phyloP scores from a whole-genome alignment of 2,797 vertebrate genomes.

The Tarsius wallacei region DNA sequence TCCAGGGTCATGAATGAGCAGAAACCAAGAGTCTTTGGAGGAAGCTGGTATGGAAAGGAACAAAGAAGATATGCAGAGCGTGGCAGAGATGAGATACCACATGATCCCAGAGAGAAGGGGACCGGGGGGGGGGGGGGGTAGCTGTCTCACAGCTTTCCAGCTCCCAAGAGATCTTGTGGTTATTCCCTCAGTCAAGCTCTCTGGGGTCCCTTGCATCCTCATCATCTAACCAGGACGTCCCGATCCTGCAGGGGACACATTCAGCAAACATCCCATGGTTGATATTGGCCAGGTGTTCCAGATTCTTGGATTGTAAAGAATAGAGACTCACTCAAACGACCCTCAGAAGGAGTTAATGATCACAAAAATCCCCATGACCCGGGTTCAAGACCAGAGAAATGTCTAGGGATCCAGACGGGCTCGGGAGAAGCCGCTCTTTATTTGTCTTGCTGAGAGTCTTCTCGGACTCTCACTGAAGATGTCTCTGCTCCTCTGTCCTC shows the following conservation, averaged over 20 bases:
- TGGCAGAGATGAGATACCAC: neutral
- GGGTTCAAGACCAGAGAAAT: neutral
- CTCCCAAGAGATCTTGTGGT: neutral
- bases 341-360: neutral
- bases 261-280: neutral
- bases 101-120: neutral
- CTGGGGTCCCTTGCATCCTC: neutral
- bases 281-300: neutral
- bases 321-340: neutral
- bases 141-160: neutral
- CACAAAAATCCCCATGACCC: neutral
- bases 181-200: neutral
- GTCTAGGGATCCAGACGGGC: neutral
- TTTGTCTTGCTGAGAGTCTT: neutral
- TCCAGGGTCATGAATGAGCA: neutral
- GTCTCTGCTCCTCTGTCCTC: neutral
- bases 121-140: neutral
- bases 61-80: neutral
- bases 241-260: neutral
- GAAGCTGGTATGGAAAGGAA: neutral
- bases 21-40: neutral
- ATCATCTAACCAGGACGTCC: neutral
- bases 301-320: neutral
- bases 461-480: neutral
- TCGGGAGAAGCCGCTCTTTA: neutral